A percentile compares a stretch with the other conserved stretches of the same genome.
phyloP scores from a whole-genome alignment of 2,888 invertebrate genomes.

The Lissonota sp. region DNA sequence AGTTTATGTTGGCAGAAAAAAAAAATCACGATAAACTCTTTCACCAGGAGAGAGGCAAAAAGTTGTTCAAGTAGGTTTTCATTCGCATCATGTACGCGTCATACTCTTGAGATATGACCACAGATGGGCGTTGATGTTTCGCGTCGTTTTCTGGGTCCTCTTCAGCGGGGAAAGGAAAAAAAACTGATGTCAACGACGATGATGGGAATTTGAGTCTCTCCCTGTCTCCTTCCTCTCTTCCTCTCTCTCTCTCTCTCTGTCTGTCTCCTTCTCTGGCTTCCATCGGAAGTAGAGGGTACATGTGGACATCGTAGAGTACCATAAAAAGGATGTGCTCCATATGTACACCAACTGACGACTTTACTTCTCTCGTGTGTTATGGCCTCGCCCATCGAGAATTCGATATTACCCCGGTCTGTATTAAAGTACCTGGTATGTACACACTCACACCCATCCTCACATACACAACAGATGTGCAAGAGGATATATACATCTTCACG shows the following conservation, averaged over 20 bases:
- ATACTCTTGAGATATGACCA: not conserved
- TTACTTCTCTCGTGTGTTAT: constrained; percentile 31
- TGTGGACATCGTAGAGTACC: not conserved
- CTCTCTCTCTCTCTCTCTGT: not conserved
- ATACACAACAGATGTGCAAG: not conserved
- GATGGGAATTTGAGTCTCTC: not conserved
- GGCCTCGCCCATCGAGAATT: constrained; percentile 31
- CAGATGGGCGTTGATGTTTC: not conserved
- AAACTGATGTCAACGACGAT: not conserved
- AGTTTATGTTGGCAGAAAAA: too few relatives aligned
- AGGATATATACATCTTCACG: constrained; percentile 18
- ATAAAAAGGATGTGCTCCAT: constrained; percentile 9
- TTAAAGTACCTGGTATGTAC: constrained; percentile 4
- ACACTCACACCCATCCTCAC: not conserved
- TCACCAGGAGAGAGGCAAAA: too few relatives aligned
- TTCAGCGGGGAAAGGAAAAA: not conserved
- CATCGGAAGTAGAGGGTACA: not conserved
- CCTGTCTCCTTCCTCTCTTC: not conserved
- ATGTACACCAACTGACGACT: constrained; percentile 41
- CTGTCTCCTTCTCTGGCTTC: not conserved
- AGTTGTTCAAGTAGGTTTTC: not conserved
- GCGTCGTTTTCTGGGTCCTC: not conserved
- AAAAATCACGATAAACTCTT: too few relatives aligned
- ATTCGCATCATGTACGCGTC: not conserved
- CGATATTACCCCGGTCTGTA: constrained; percentile 34